Evolutionary conservation across 2,113 vertebrate genomes (phyloP).

Genomic region (Corythoichthys intestinalis): DNA sequence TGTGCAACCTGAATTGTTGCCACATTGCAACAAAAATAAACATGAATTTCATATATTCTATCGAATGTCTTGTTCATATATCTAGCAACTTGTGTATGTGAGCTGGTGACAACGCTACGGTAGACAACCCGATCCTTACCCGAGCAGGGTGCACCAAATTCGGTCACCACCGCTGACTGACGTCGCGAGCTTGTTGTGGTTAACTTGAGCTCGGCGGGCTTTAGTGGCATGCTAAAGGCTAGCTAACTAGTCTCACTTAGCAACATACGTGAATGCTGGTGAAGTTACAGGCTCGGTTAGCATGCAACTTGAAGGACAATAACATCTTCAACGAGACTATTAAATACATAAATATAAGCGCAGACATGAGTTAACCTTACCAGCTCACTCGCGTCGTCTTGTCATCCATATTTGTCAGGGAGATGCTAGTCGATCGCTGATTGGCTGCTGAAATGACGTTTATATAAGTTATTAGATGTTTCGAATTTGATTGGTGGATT

Average conservation of each 20-base stretch:
- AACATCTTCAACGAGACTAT: background rate
- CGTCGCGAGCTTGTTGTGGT: background rate
- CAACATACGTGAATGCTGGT: background rate
- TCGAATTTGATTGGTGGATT: constrained; percentile 43
- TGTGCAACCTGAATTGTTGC: background rate
- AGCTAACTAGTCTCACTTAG: constrained; percentile 19
- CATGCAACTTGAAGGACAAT: background rate
- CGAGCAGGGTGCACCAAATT: background rate
- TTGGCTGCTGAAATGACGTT: constrained; percentile 53
- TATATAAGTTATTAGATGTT: background rate
- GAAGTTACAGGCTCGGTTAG: background rate
- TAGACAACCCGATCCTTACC: background rate
- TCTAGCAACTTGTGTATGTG: background rate
- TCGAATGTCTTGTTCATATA: background rate
- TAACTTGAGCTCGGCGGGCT: constrained; percentile 1
- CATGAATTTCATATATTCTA: background rate
- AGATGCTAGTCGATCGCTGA: constrained; percentile 44
- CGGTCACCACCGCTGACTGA: background rate
- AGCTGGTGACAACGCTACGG: background rate
- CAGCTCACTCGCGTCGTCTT: constrained; percentile 41
- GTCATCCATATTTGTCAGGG: constrained; percentile 59
- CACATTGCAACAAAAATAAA: background rate
- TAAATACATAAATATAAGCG: too few species aligned
- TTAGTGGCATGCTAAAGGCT: background rate
- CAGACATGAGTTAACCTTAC: constrained; percentile 42